Evolutionary conservation across 2,113 vertebrate species (phyloP).

Genomic region (Sinocyclocheilus anophthalmus): DNA sequence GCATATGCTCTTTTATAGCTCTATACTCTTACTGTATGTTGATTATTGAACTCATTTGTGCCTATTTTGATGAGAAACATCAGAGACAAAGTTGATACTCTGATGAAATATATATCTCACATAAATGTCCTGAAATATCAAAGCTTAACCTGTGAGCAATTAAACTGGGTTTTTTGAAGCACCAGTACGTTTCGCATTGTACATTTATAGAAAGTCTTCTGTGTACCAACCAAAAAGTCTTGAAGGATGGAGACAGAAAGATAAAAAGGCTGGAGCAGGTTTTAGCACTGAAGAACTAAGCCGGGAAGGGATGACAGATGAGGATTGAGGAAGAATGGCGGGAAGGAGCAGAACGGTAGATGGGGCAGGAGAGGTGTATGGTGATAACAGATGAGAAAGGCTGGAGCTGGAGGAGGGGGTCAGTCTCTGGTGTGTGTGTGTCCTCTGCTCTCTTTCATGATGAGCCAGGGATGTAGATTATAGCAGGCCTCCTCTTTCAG

Average conservation of each 20-base stretch:
- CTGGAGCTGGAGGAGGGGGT: constrained; percentile 55
- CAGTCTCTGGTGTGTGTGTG: constrained; percentile 69
- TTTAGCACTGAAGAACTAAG: not conserved
- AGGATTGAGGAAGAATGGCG: constrained; percentile 32
- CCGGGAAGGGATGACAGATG: constrained; percentile 18
- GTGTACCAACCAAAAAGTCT: not conserved
- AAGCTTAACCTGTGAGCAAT: not conserved
- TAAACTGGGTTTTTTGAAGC: not conserved
- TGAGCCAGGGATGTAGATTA: constrained; percentile 82
- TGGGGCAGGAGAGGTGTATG: constrained; percentile 30
- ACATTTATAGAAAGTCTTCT: not conserved
- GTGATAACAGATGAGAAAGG: constrained; percentile 62
- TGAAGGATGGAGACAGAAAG: constrained; percentile 40
- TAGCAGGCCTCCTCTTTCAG: constrained; percentile 68
- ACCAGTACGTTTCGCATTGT: not conserved
- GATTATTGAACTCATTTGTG: not conserved
- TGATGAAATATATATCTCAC: too few relatives aligned
- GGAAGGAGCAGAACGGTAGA: constrained; percentile 32
- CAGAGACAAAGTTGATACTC: too few relatives aligned
- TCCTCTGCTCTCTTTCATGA: constrained; percentile 76
- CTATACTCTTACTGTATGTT: not conserved
- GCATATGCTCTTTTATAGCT: not conserved
- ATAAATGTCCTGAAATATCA: not conserved
- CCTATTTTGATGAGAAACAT: too few relatives aligned
- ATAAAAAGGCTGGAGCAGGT: constrained; percentile 43